phyloP scores from a whole-genome alignment of 2,113 vertebrate species.

The Etia nguti region DNA sequence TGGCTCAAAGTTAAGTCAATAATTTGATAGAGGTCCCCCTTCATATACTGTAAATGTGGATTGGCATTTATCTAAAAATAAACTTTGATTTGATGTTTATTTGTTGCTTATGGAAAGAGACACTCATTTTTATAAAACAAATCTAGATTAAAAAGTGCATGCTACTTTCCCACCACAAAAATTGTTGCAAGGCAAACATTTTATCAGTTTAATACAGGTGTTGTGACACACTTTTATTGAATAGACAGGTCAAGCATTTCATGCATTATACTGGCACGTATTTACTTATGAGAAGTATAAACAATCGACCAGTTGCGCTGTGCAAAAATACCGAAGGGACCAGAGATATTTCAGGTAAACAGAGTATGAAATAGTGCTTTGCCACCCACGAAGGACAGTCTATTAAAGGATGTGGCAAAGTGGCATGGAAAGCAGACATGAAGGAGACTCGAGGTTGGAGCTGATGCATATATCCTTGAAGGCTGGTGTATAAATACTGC shows the following conservation, averaged over 20 bases:
- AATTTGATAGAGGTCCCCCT: not conserved
- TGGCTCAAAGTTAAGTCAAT: not conserved
- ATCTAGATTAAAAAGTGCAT: not conserved
- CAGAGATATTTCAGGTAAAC: slow-evolving; percentile 18
- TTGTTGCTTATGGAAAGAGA: not conserved
- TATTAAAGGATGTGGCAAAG: slow-evolving; percentile 43
- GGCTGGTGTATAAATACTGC: slow-evolving; percentile 20
- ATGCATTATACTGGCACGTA: not conserved
- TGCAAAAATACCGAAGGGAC: not conserved
- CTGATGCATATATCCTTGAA: slow-evolving; percentile 15
- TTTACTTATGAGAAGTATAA: not conserved
- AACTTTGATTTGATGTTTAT: not conserved
- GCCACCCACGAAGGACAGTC: slow-evolving; percentile 11
- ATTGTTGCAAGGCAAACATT: not conserved
- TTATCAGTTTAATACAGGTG: not conserved
- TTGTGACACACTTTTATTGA: not conserved
- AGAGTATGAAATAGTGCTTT: slow-evolving; percentile 26
- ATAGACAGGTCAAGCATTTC: not conserved
- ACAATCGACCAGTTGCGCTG: not conserved
- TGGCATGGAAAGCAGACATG: not conserved
- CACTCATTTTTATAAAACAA: not conserved
- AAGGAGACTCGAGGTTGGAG: slow-evolving; percentile 38
- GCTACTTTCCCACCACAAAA: not conserved
- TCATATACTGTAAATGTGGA: not conserved
- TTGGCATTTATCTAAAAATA: not conserved